Base-by-base conservation (phyloP, 2,113 vertebrate species). In the Tor tambroides region DNA sequence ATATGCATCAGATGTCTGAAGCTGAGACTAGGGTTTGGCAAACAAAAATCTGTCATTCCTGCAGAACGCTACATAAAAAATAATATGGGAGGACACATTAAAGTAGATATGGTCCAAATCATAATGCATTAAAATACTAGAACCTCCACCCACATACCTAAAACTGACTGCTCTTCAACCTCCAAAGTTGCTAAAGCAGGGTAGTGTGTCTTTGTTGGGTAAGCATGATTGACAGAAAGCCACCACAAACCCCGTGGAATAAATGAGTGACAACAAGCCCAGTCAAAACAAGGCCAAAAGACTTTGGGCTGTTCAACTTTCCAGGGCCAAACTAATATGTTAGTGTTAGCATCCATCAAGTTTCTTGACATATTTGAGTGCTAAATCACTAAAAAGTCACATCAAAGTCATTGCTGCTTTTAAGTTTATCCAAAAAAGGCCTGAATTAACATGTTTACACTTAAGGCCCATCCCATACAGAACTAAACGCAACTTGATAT, bases 241-340 rank as follows among this genome's bases (percentile, higher is more conserved):
- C 63, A 67, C 12, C 63, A 87, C 23, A 49, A 30, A 2, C 14
- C 63, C 63, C 32, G 2, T 72, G 19, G 32, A 72, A 19, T 72
- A 10, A 72, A 72, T 35, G 35, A n/a, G 71, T 41, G 21, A n/a
- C 10, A 41, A 74, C 32, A 71, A 21, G 71, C 49, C 76, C 30
- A 56, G 28, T 79, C 19, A 79, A 79, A 32, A 79, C 19, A 79
- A 35, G n/a, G 15, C 75, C 51, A 59, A 59, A 59, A 12, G 43
- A 46, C 43, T 43, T 41, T 43, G 21, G 28, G 32, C 49, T 23
- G 71, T 6, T 38, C 1, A 71, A 38, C 17, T 38, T 38, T 4
- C 17, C 17, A 71, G 43, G 43, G 11, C 43, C 43, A 46, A 46
- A 46, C 43, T 46, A 51, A 54, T 35, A 46, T 43, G 12, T 19